A percentile compares a stretch with the other conserved stretches of the same genome.
These are phyloP conservation scores for Neoitamus cyanurus DNA, from an alignment of 2,888 invertebrate genomes.

Conservation along the genomic window DNA sequence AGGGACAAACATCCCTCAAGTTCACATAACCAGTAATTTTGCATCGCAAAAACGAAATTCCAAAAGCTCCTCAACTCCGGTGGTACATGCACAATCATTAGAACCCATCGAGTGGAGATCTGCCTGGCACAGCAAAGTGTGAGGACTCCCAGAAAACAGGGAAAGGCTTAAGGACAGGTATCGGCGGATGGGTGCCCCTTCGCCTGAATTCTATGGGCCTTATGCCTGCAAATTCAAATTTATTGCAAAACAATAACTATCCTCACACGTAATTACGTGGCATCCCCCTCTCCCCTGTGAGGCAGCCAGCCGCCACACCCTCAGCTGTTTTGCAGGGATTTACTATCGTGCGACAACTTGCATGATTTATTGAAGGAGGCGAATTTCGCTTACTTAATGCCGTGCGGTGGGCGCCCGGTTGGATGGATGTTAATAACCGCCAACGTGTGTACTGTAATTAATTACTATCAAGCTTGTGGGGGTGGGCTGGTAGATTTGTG, in stretches of 20 bases:
- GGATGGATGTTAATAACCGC: constrained; percentile 8
- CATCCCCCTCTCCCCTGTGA: not conserved
- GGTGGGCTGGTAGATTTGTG: not conserved
- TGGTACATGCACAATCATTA: not conserved
- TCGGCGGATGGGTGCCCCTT: not conserved
- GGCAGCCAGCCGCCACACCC: not conserved
- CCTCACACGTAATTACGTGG: constrained; percentile 3
- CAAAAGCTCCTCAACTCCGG: not conserved
- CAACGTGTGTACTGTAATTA: constrained; percentile 23
- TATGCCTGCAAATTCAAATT: constrained; percentile 6
- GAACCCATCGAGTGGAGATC: not conserved
- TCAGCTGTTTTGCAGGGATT: not conserved
- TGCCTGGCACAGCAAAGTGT: not conserved
- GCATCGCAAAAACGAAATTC: not conserved
- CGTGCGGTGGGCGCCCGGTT: not conserved
- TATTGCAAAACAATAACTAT: constrained; percentile 33
- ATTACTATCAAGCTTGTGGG: not conserved
- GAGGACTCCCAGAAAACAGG: not conserved
- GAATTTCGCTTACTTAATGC: constrained; percentile 17
- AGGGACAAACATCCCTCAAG: not conserved
- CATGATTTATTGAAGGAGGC: constrained; percentile 20
- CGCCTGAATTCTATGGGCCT: not conserved
- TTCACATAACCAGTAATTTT: not conserved
- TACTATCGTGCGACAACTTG: constrained; percentile 22
- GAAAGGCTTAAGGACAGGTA: not conserved